Percentiles rank a stretch among this genome's conserved stretches.
Evolutionary conservation across 2,797 vertebrate species (phyloP).

Genomic region (Sibirionetta formosa): DNA sequence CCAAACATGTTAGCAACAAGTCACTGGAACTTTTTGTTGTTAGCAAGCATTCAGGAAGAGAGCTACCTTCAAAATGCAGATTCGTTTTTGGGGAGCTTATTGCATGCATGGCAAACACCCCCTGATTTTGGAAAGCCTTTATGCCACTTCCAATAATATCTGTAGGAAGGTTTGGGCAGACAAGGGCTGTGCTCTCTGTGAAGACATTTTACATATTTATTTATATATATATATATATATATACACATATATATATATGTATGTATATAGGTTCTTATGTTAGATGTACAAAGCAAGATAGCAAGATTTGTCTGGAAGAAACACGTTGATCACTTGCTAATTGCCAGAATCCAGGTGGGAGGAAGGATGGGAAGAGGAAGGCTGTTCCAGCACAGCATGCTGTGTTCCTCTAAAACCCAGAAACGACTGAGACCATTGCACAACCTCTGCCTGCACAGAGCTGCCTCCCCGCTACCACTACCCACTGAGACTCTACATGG

Average conservation of each 20-base stretch:
- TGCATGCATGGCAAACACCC: not conserved
- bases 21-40: not conserved
- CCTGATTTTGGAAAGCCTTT: not conserved
- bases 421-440: not conserved
- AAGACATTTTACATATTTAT: not conserved
- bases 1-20: not conserved
- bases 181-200: not conserved
- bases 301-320: not conserved
- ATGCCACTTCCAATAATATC: not conserved
- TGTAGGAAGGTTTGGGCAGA: conserved; percentile 4
- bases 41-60: not conserved
- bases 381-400: not conserved
- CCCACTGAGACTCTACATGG: accelerated
- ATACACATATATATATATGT: not conserved
- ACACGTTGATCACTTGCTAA: not conserved
- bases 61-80: not conserved
- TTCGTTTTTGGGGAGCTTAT: not conserved
- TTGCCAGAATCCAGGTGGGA: not conserved
- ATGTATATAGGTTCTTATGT: not conserved
- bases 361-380: not conserved
- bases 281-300: not conserved
- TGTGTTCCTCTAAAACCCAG: not conserved
- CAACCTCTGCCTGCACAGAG: not conserved
- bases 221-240: not conserved
- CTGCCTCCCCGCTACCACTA: accelerated